Evolutionary conservation across 1,140 invertebrate species (phyloP).

Genomic region (Drosophila bifasciata): DNA sequence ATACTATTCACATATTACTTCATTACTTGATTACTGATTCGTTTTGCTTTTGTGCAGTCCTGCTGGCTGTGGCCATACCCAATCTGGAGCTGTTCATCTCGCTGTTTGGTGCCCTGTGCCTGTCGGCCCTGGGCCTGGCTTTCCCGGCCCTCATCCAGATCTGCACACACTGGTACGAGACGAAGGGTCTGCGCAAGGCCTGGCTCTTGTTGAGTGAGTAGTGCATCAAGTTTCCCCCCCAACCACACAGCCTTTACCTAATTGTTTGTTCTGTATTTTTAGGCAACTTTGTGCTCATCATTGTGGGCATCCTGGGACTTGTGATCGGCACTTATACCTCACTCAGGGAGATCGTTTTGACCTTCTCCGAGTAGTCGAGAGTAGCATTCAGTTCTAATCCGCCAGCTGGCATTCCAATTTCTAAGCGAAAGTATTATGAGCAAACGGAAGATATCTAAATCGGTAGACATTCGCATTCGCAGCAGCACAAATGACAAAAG

Average conservation of each 20-base stretch:
- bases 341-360: constrained; percentile 87
- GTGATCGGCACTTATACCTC: constrained; percentile 90
- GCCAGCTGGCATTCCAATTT: constrained; percentile 64
- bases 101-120: constrained; percentile 93
- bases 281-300: constrained; percentile 89
- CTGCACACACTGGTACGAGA: constrained; percentile 87
- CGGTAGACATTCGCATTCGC: constrained; percentile 43
- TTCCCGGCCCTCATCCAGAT: constrained; percentile 94
- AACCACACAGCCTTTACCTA: not conserved
- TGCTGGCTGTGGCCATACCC: constrained; percentile 91
- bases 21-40: not conserved
- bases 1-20: not conserved
- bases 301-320: constrained; percentile 88
- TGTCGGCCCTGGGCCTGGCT: constrained; percentile 93
- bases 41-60: constrained; percentile 86
- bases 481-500: constrained; percentile 44
- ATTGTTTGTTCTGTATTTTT: not conserved
- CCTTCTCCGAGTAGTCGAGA: constrained; percentile 82
- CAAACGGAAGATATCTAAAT: constrained; percentile 48
- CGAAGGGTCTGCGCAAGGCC: constrained; percentile 77
- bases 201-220: constrained; percentile 76
- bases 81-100: constrained; percentile 95
- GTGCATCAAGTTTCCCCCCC: not conserved
- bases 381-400: constrained; percentile 33
- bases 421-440: constrained; percentile 75